Conservation (phyloP, 2,888 invertebrate genomes). For the Thecophora atra region DNA sequence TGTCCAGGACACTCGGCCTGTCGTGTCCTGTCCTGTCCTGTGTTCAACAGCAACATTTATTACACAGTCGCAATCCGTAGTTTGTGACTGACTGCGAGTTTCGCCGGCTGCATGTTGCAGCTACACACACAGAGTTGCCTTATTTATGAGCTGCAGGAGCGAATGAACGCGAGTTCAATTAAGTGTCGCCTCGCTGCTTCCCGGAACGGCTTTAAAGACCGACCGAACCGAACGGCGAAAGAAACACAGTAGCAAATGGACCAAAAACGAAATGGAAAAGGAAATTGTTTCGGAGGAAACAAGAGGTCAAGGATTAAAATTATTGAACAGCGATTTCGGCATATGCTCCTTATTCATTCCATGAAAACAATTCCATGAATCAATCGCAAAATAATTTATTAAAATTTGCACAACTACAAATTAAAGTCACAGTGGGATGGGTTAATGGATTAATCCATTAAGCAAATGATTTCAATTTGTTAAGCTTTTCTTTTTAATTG, state of each 20-base stretch:
- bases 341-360: too few relatives aligned
- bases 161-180: conserved; percentile 12
- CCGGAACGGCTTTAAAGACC: background rate
- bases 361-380: background rate
- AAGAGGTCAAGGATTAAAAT: too few relatives aligned
- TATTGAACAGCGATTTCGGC: too few relatives aligned
- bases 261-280: background rate
- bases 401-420: background rate
- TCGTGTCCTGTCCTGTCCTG: conserved; percentile 24
- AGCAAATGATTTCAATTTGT: too few relatives aligned
- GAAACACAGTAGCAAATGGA: background rate
- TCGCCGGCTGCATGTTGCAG: background rate
- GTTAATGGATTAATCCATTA: background rate
- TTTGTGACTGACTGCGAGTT: conserved; percentile 2
- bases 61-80: conserved; percentile 11
- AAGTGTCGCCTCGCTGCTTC: conserved; percentile 13
- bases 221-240: background rate
- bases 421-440: background rate
- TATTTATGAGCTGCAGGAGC: conserved; percentile 2
- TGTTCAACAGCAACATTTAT: conserved; percentile 23
- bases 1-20: conserved; percentile 31
- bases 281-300: too few relatives aligned
- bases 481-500: too few relatives aligned
- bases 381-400: background rate
- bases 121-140: conserved; percentile 13